Percentiles rank a stretch among this genome's conserved stretches.
These are phyloP conservation scores for Stichodactyla mertensii DNA, from an alignment of 64 coral and sea anemone genomes.

Conservation along the genomic window DNA sequence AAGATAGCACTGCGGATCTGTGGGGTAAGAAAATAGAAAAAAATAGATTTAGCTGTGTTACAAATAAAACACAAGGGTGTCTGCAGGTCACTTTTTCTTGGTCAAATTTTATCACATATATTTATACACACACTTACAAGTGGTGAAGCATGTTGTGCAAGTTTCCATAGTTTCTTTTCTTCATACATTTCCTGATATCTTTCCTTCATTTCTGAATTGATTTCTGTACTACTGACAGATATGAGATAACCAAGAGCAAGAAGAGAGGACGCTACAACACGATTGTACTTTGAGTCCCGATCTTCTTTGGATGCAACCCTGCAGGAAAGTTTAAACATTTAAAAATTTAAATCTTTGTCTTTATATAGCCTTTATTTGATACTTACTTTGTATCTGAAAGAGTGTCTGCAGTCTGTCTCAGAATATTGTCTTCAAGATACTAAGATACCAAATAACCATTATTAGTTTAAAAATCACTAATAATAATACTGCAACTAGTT, in stretches of 20 bases:
- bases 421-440: conserved; percentile 80
- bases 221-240: conserved; percentile 31
- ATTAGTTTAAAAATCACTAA: neutral
- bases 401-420: conserved; percentile 86
- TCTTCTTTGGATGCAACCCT: conserved; percentile 90
- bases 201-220: conserved; percentile 39
- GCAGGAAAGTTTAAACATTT: too few relatives aligned
- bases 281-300: conserved; percentile 65
- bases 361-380: neutral
- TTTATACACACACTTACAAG: conserved; percentile 47
- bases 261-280: conserved; percentile 75
- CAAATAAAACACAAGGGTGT: too few relatives aligned
- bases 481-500: neutral
- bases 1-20: conserved; percentile 84
- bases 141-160: conserved; percentile 71
- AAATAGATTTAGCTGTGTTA: too few relatives aligned
- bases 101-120: neutral
- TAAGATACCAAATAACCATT: conserved; percentile 11
- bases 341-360: too few relatives aligned
- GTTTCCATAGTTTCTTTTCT: conserved; percentile 91
- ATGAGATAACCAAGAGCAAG: conserved; percentile 76
- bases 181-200: conserved; percentile 46
- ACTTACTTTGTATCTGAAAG: conserved; percentile 91
- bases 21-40: too few relatives aligned
- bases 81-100: too few relatives aligned